phyloP scores from a whole-genome alignment of 2,888 invertebrate species.

The Drosophila fungiperda region DNA sequence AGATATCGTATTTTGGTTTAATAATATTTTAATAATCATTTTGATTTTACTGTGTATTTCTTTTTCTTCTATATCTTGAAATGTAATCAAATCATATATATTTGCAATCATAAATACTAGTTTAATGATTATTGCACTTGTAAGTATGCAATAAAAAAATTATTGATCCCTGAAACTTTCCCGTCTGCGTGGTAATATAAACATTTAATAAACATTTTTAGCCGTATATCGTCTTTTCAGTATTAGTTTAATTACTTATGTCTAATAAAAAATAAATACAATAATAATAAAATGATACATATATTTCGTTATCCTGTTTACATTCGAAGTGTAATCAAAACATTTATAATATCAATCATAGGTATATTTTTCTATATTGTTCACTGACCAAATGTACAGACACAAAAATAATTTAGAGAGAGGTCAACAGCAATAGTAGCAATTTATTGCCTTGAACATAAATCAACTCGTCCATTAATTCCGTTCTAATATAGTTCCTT shows the following conservation, averaged over 20 bases:
- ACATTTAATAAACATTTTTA: background rate
- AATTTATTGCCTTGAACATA: conserved; percentile 42
- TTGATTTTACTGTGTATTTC: background rate
- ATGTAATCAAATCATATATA: background rate
- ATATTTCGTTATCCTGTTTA: background rate
- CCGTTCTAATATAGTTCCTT: conserved; percentile 57
- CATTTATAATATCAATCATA: background rate
- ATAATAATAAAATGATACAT: background rate
- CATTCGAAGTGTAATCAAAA: background rate
- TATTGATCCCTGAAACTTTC: background rate
- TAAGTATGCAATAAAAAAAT: background rate
- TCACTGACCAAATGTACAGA: background rate
- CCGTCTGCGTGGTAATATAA: background rate
- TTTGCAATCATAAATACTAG: background rate
- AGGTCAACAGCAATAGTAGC: background rate
- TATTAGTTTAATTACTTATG: no score
- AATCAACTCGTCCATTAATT: conserved; percentile 61
- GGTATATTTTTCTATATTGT: background rate
- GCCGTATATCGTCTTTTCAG: background rate
- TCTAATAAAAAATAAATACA: background rate
- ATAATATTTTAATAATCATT: background rate
- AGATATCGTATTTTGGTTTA: conserved; percentile 24
- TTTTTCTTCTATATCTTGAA: no score
- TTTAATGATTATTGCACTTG: no score
- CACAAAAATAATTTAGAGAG: background rate